A percentile compares a stretch with the other conserved stretches of the same genome.
These are phyloP conservation scores for Polyergus mexicanus DNA, from an alignment of 1,140 invertebrate genomes.

Conservation along the genomic window DNA sequence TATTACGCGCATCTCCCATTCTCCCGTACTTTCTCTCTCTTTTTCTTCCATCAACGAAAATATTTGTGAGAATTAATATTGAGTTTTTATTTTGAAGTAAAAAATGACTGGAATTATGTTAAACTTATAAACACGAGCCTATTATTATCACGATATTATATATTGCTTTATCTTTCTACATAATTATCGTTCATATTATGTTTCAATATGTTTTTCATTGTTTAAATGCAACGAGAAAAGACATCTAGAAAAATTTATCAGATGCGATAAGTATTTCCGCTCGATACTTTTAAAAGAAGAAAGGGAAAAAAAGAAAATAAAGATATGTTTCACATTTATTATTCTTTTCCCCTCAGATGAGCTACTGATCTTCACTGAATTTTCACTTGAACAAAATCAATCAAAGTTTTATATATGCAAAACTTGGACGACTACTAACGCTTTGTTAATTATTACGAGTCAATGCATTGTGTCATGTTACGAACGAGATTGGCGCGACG, in stretches of 20 bases:
- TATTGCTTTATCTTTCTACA: not conserved
- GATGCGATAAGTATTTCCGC: not conserved
- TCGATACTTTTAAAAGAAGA: not conserved
- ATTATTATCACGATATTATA: constrained; percentile 3
- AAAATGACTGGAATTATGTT: not conserved
- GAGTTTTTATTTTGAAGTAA: not conserved
- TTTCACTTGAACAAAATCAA: constrained; percentile 54
- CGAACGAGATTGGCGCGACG: constrained; percentile 40
- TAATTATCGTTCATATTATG: not conserved
- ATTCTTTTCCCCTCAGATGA: not conserved
- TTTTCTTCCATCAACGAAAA: not conserved
- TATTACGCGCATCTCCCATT: not conserved
- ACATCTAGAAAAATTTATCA: not conserved
- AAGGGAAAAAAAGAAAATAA: not conserved
- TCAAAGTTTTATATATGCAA: not conserved
- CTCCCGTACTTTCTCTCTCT: no score
- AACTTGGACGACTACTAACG: constrained; percentile 20
- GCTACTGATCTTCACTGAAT: constrained; percentile 34
- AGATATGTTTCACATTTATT: not conserved
- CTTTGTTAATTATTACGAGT: constrained; percentile 67
- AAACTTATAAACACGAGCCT: not conserved
- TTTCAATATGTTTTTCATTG: not conserved
- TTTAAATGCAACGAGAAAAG: not conserved
- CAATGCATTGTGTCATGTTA: constrained; percentile 30
- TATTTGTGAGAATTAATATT: not conserved